Percentiles rank a stretch among this genome's conserved stretches.
Evolutionary conservation across 2,888 invertebrate species (phyloP).

Genomic region (Zonitis immaculata): DNA sequence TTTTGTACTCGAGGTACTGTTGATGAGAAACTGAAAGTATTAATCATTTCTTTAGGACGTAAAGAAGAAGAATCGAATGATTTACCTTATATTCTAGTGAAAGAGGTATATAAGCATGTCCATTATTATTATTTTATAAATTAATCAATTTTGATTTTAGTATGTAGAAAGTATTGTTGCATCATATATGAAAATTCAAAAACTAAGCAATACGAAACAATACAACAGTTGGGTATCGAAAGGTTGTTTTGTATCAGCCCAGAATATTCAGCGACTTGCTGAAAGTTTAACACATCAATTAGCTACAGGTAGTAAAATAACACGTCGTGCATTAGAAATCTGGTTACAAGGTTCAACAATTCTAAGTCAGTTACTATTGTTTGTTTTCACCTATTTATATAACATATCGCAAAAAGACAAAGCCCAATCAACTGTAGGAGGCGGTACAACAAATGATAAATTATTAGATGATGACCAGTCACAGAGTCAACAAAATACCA

Average conservation of each 20-base stretch:
- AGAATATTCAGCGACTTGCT: slow-evolving; percentile 56
- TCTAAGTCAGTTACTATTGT: slow-evolving; percentile 51
- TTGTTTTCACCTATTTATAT: slow-evolving; percentile 54
- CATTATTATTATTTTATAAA: no score
- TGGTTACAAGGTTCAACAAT: slow-evolving; percentile 51
- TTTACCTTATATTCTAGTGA: slow-evolving; percentile 57
- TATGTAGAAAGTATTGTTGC: slow-evolving; percentile 73
- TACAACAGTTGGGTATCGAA: slow-evolving; percentile 58
- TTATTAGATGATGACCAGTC: slow-evolving; percentile 14
- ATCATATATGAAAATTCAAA: slow-evolving; percentile 67
- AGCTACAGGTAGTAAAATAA: slow-evolving; percentile 45
- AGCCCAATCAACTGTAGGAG: slow-evolving; percentile 5
- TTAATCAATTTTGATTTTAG: slow-evolving; percentile 48
- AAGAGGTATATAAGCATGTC: slow-evolving; percentile 62
- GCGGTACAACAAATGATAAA: slow-evolving; percentile 20
- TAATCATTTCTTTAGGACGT: slow-evolving; percentile 57
- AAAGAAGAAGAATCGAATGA: slow-evolving; percentile 52
- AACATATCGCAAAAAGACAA: slow-evolving; percentile 53
- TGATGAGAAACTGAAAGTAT: slow-evolving; percentile 58
- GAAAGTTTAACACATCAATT: slow-evolving; percentile 55
- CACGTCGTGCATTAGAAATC: slow-evolving; percentile 46
- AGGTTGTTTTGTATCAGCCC: slow-evolving; percentile 55
- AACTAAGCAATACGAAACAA: slow-evolving; percentile 52
- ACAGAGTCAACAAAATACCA: slow-evolving; percentile 6
- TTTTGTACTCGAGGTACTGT: slow-evolving; percentile 64